phyloP scores from a whole-genome alignment of 2,888 invertebrate species.

The Drosophila barbarae region DNA sequence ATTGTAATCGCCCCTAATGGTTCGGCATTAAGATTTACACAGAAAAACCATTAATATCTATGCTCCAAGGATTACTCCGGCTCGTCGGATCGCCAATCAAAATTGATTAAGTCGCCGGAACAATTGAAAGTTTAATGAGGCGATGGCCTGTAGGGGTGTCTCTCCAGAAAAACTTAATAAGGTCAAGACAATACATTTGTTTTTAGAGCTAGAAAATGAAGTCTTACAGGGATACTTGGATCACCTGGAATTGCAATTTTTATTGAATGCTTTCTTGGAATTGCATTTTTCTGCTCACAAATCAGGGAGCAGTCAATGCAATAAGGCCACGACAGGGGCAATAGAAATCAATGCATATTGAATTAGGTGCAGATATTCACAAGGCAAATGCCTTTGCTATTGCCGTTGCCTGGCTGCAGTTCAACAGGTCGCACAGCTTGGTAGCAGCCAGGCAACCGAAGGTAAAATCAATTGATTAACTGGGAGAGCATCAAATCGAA shows the following conservation, averaged over 20 bases:
- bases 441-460: background rate
- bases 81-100: slow-evolving; percentile 19
- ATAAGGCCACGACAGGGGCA: slow-evolving; percentile 30
- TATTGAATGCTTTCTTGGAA: background rate
- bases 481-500: slow-evolving; percentile 53
- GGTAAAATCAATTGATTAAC: slow-evolving; percentile 56
- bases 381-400: background rate
- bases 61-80: slow-evolving; percentile 27
- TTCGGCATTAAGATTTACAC: slow-evolving; percentile 32
- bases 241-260: background rate
- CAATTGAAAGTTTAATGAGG: slow-evolving; percentile 33
- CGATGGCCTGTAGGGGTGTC: slow-evolving; percentile 1
- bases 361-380: slow-evolving; percentile 26
- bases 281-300: slow-evolving; percentile 11
- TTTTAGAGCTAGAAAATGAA: background rate
- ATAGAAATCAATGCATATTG: slow-evolving; percentile 56
- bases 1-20: slow-evolving; percentile 36
- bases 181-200: background rate
- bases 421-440: slow-evolving; percentile 47
- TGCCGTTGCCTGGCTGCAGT: slow-evolving; percentile 10
- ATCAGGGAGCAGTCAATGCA: slow-evolving; percentile 24
- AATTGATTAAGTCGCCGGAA: slow-evolving; percentile 38
- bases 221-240: background rate
- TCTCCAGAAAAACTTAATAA: slow-evolving; percentile 5
- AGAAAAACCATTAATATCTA: slow-evolving; percentile 37